Base-by-base conservation (phyloP, 2,888 invertebrate genomes). In the Anodontia alba region DNA sequence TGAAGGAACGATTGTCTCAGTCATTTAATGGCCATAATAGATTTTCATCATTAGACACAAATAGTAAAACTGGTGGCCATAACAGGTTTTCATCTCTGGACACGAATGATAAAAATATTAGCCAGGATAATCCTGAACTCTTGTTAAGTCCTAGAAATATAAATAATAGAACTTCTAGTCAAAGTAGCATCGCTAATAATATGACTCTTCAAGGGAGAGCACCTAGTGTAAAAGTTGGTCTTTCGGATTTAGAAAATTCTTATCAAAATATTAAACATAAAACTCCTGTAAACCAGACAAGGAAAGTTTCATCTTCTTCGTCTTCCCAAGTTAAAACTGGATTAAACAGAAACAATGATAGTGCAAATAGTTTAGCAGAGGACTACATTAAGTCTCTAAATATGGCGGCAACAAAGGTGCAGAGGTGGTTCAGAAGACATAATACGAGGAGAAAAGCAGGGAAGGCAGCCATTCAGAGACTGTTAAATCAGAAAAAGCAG, bases 241-340 rank as follows among this genome's bases (percentile, higher is more conserved):
- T 93, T 36, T 90, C 91, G 7, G 91, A 89, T 77, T 88, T 94
- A 81, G 93, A 94, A 84, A 94, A 94, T 74, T 93, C 93, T 0
- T 93, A 92, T 80, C 93, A 93, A 84, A 94, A 94, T 84, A 93
- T 94, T 51, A 93, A 93, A 84, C 93, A 91, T 74, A 94, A 94
- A 84, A 92, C 91, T 15, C 94, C 94, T 1, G 91, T 94, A 7
- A 94, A 94, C 84, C 92, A 93, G 79, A 92, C 92, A 36, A 81
- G 87, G 76, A 87, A 80, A 81, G 73, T 73, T 8, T 51, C 74
- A 8, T 49, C 73, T 23, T 75, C 81, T n/a, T n/a, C n/a, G n/a
- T 76, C 49, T 43, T 75, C 81, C 49, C 62, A 62, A 33, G 20
- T 5, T 17, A 62, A 62, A 17, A 17, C 7, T 20, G 31, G 33